Percentiles rank a stretch among this genome's conserved stretches.
phyloP scores from a whole-genome alignment of 2,888 invertebrate species.

The Periphyllus acericola region DNA sequence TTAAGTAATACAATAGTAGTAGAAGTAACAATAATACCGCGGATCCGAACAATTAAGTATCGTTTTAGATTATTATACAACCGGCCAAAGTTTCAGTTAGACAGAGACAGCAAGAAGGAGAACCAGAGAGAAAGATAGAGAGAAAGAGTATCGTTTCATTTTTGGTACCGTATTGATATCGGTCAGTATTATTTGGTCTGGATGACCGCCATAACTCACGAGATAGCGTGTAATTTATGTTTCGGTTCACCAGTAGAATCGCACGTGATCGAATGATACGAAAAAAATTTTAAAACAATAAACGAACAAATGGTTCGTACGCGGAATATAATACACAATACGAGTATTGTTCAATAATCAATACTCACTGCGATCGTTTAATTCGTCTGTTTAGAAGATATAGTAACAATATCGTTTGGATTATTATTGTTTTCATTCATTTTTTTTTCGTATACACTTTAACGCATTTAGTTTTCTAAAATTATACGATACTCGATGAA shows the following conservation, averaged over 20 bases:
- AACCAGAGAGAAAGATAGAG: too few species aligned
- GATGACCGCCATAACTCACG: constrained; percentile 17
- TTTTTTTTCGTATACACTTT: too few species aligned
- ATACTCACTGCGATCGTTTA: too few species aligned
- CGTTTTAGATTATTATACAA: constrained; percentile 21
- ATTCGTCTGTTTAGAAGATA: too few species aligned
- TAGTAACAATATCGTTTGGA: too few species aligned
- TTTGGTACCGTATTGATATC: background rate
- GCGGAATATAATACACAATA: background rate
- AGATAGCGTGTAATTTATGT: background rate
- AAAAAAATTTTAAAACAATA: background rate
- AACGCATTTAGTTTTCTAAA: too few species aligned
- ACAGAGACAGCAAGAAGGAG: background rate
- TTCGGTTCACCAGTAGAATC: background rate
- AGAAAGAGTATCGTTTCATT: constrained; percentile 9
- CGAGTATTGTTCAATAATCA: background rate
- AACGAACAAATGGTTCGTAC: background rate
- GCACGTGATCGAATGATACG: background rate
- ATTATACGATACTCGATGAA: too few species aligned
- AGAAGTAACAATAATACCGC: background rate
- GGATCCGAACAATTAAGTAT: background rate
- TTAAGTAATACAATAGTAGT: background rate
- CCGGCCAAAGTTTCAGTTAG: background rate
- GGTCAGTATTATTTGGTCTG: too few species aligned
- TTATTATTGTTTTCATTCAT: too few species aligned